Evolutionary conservation across 2,113 vertebrate species (phyloP).

Genomic region (Onychostruthus taczanowskii): DNA sequence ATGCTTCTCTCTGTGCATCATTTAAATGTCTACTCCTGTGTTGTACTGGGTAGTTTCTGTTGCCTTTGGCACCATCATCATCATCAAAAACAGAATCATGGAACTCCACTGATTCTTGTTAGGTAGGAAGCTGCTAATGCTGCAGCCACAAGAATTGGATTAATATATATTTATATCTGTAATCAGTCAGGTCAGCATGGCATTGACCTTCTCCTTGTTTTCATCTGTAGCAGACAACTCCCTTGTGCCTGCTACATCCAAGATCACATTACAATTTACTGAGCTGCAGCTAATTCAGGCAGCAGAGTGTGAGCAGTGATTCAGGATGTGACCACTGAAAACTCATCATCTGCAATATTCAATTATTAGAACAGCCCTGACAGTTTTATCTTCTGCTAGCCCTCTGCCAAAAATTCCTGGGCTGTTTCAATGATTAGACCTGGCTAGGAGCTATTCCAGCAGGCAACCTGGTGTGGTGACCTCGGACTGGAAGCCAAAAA

Average conservation of each 20-base stretch:
- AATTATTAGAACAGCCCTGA: not conserved
- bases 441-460: not conserved
- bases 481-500: not conserved
- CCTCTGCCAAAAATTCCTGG: not conserved
- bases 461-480: not conserved
- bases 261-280: not conserved
- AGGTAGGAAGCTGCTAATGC: not conserved
- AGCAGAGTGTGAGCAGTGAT: not conserved
- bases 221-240: not conserved
- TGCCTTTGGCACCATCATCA: not conserved
- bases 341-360: not conserved
- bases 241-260: not conserved
- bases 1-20: not conserved
- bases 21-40: fast-evolving
- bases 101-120: not conserved
- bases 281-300: not conserved
- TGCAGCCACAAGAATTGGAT: not conserved
- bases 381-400: not conserved
- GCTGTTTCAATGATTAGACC: not conserved
- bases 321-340: not conserved
- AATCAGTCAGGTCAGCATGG: not conserved
- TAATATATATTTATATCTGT: not conserved
- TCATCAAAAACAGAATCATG: not conserved
- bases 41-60: not conserved
- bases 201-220: not conserved